Evolutionary conservation across 2,888 invertebrate species (phyloP).

Genomic region (Amblyjoppa proteus): DNA sequence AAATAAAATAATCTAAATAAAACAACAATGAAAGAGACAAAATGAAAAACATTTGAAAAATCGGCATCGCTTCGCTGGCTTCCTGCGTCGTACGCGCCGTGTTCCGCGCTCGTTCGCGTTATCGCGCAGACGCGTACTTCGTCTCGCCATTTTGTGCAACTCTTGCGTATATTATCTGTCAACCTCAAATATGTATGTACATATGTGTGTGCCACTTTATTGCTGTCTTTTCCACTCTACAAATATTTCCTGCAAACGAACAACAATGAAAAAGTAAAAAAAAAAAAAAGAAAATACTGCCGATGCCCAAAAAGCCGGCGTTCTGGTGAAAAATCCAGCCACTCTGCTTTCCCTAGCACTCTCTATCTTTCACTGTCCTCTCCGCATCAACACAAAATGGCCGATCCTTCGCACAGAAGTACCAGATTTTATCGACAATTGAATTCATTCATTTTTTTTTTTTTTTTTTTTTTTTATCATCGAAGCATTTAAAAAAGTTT

Average conservation of each 20-base stretch:
- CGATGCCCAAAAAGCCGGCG: constrained; percentile 17
- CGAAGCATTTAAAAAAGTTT: neutral
- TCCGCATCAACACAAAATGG: constrained; percentile 34
- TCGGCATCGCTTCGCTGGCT: constrained; percentile 81
- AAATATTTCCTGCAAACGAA: constrained; percentile 23
- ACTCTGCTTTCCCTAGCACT: constrained; percentile 37
- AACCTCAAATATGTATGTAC: constrained; percentile 2
- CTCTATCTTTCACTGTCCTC: constrained; percentile 1
- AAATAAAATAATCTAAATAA: constrained; percentile 28
- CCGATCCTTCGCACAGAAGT: constrained; percentile 1
- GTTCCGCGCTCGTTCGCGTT: constrained; percentile 79
- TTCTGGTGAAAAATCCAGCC: constrained; percentile 18
- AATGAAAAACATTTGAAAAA: constrained; percentile 25
- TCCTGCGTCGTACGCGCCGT: constrained; percentile 81
- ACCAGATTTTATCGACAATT: neutral
- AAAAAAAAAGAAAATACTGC: neutral
- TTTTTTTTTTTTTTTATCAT: neutral
- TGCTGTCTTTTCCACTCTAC: constrained; percentile 12
- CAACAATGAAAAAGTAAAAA: neutral
- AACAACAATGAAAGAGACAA: neutral
- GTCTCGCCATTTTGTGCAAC: constrained; percentile 44
- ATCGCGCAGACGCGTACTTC: constrained; percentile 76
- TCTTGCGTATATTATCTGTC: neutral
- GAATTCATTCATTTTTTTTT: neutral
- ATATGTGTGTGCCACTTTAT: constrained; percentile 15